Conservation (phyloP, 2,113 vertebrate genomes). For the Pelvicachromis taeniatus region DNA sequence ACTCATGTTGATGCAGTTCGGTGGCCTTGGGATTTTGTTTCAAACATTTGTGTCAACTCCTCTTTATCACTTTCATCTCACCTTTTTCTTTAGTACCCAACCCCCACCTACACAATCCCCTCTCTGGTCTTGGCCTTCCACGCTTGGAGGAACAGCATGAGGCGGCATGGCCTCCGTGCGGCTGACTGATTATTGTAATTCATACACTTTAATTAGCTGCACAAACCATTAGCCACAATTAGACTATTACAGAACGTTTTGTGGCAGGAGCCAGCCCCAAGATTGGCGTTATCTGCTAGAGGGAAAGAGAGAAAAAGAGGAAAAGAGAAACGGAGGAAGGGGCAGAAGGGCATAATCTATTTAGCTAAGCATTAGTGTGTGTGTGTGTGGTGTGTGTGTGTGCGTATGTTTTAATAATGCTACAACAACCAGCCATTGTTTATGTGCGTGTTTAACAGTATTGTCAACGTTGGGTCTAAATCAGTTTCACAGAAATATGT, state of each 20-base stretch:
- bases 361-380: conserved; percentile 11
- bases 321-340: neutral
- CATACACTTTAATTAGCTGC: conserved; percentile 99
- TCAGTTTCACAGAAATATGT: neutral
- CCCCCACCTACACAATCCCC: neutral
- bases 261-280: conserved; percentile 69
- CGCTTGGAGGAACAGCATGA: conserved; percentile 64
- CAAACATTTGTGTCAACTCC: conserved; percentile 11
- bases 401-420: neutral
- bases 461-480: neutral
- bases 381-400: neutral
- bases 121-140: conserved; percentile 52
- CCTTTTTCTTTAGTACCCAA: neutral
- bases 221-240: conserved; percentile 99
- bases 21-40: neutral
- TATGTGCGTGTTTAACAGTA: neutral
- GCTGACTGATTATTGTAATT: conserved; percentile 99
- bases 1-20: neutral
- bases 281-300: conserved; percentile 65
- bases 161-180: conserved; percentile 72
- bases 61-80: conserved; percentile 51
- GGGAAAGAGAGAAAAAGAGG: neutral
- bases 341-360: conserved; percentile 4
- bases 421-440: neutral
- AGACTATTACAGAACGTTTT: conserved; percentile 98